These are phyloP conservation scores for Tetheella fluctuosa DNA, from an alignment of 2,888 invertebrate genomes.

Conservation along the genomic window DNA sequence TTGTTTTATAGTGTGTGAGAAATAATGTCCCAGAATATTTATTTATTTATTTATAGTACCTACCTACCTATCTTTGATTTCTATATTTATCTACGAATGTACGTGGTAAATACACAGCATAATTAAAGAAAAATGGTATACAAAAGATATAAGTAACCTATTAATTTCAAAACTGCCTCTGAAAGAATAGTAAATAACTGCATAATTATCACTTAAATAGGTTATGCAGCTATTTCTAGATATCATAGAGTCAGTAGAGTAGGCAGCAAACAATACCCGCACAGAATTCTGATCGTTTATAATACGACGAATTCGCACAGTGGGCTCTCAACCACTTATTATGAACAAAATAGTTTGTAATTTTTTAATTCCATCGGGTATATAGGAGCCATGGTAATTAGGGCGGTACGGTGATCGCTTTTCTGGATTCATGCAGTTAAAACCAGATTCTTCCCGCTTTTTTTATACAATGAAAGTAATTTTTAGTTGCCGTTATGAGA, in stretches of 20 bases:
- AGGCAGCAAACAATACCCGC: neutral
- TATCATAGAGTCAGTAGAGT: conserved; percentile 11
- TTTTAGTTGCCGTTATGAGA: neutral
- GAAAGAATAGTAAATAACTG: too few relatives aligned
- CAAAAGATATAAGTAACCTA: too few relatives aligned
- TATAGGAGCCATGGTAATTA: conserved; percentile 22
- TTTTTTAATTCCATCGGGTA: conserved; percentile 28
- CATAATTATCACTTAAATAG: conserved; percentile 2
- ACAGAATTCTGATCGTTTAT: neutral
- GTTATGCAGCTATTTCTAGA: conserved; percentile 10
- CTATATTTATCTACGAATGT: too few relatives aligned
- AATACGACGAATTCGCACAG: conserved; percentile 18
- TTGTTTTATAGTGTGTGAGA: too few relatives aligned
- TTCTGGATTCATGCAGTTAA: conserved; percentile 12
- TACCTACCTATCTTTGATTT: too few relatives aligned
- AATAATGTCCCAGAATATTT: too few relatives aligned
- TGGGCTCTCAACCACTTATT: conserved; percentile 20
- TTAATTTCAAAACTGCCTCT: too few relatives aligned
- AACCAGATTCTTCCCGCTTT: neutral
- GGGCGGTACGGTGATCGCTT: conserved; percentile 27
- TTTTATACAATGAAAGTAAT: neutral
- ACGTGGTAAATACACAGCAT: too few relatives aligned
- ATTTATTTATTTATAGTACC: too few relatives aligned
- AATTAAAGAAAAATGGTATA: too few relatives aligned
- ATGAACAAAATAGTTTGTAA: conserved; percentile 27